Evolutionary conservation across 2,888 invertebrate genomes (phyloP), one percentile per base, ranked within the genome.

Genomic region (Andrena bucephala): DNA sequence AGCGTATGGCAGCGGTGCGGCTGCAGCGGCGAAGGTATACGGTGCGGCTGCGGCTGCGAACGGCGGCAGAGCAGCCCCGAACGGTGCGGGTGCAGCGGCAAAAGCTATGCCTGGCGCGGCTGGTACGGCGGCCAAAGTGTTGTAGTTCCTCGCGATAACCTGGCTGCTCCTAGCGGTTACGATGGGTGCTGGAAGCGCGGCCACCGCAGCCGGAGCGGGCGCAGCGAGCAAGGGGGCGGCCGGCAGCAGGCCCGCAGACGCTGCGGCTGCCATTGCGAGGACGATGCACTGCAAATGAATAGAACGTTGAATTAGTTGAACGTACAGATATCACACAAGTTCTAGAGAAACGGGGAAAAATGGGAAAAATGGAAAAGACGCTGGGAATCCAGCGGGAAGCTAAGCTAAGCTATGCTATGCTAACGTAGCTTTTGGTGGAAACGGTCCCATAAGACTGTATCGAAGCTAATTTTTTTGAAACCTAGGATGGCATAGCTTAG

Each of bases 91-190:
- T 5, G 95, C 94, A 2, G 95, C 94, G 20, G 94, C 93, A 16
- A 89, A 83, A 0, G 93, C 92, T 31, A 93, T 92, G 4, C 93
- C 95, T 2, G 95, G 94, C 4, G 95, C 94, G 0, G 85, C 73
- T 54, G 95, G 94, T 65, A 95, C 94, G 73, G 94, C 95, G 7
- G 95, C 95, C 10, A 96, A 93, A 0, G 95, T 95, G 88, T 96
- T 96, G 94, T 95, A 95, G 91, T 96, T 96, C 85, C 96, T 95
- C 29, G 96, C 94, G 87, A 96, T 93, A 78, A 96, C 96, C 92
- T 96, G 96, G 13, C 96, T 96, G 93, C 96, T 96, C 89, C 95
- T 95, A 0, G 96, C 95, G 0, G 96, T 96, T n/a, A 96, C 96
- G 85, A 96, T 95, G 7, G 95, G 95, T 0, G 95, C 95, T 4